Evolutionary conservation across 2,888 invertebrate genomes (phyloP).

Genomic region (Anticlea derivata): DNA sequence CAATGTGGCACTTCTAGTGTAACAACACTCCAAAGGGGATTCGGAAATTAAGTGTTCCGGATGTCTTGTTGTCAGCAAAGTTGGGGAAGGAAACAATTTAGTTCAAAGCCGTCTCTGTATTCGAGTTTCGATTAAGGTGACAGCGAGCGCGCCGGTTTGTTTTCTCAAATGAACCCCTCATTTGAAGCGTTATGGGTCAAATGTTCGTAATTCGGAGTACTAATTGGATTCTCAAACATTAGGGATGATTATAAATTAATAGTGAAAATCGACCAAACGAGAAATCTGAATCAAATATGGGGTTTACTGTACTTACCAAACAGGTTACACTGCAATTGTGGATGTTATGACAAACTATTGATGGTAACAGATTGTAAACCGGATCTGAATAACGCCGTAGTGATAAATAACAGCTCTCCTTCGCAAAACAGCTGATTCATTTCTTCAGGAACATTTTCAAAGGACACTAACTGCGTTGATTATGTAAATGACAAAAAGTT

Average conservation of each 20-base stretch:
- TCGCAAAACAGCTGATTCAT: background rate
- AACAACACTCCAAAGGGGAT: background rate
- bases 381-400: background rate
- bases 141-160: background rate
- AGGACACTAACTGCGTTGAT: too few relatives aligned
- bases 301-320: slow-evolving; percentile 3
- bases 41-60: slow-evolving; percentile 12
- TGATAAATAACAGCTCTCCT: slow-evolving; percentile 6
- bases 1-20: too few relatives aligned
- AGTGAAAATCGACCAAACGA: too few relatives aligned
- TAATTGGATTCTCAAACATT: too few relatives aligned
- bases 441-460: background rate
- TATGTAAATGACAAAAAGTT: too few relatives aligned
- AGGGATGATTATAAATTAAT: too few relatives aligned
- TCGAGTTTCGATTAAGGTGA: background rate
- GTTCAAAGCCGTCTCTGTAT: background rate
- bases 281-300: background rate
- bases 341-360: slow-evolving; percentile 19
- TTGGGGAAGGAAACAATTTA: slow-evolving; percentile 21
- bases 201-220: too few relatives aligned
- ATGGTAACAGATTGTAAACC: slow-evolving; percentile 12
- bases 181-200: too few relatives aligned
- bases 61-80: slow-evolving; percentile 4
- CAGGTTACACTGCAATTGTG: background rate
- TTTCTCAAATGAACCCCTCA: background rate